Conservation (phyloP, 2,888 invertebrate species). For the Cataglyphis rosenhaueri region DNA sequence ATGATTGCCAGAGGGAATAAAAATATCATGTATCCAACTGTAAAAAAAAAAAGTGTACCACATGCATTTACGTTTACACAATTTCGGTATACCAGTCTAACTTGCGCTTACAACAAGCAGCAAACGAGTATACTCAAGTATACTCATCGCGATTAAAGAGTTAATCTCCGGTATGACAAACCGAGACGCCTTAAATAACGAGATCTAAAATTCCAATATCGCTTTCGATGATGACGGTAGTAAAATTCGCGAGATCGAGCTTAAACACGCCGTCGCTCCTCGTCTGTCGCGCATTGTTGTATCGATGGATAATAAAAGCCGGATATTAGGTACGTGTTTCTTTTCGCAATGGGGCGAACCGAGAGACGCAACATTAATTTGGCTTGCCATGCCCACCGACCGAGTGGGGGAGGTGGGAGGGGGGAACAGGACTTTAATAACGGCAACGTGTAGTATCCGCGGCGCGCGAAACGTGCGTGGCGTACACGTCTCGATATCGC, state of each 20-base stretch:
- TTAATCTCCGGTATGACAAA: constrained; percentile 5
- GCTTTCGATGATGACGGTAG: neutral
- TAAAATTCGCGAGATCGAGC: constrained; percentile 1
- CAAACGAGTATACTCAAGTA: neutral
- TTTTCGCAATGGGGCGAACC: constrained; percentile 40
- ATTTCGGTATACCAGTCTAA: neutral
- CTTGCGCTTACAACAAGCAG: neutral
- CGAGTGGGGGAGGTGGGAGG: neutral
- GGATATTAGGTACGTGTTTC: constrained; percentile 53
- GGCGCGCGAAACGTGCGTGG: constrained; percentile 29
- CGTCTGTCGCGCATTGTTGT: constrained; percentile 20
- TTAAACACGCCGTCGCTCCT: neutral
- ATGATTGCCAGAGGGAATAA: neutral
- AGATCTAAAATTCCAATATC: neutral
- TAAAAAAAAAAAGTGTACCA: neutral
- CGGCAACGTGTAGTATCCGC: neutral
- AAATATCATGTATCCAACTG: neutral
- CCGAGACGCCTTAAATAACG: neutral
- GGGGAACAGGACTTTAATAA: constrained; percentile 14
- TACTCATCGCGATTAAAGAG: neutral
- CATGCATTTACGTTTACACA: neutral
- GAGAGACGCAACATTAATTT: constrained; percentile 39
- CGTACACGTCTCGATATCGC: constrained; percentile 23
- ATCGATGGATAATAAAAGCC: constrained; percentile 51
- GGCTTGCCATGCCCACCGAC: constrained; percentile 6